Base-by-base conservation (phyloP, 2,797 vertebrate species). In the Borostomias antarcticus region DNA sequence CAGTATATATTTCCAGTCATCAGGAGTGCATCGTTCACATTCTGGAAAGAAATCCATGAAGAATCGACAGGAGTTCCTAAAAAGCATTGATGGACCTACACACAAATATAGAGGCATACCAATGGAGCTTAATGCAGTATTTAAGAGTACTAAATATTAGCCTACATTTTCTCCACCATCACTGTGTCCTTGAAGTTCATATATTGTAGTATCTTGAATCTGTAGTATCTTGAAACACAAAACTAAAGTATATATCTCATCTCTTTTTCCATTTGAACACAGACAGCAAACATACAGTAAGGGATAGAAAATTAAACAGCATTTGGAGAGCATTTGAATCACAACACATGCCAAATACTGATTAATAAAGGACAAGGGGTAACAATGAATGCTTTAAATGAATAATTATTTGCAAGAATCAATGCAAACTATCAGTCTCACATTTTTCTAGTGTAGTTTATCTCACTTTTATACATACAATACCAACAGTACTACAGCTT, bases 161-260 rank as follows among this genome's bases (percentile, higher is more conserved):
- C 40, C 40, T 45, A 45, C 40, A 45, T 45, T 45, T 45, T 45
- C 40, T 45, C 40, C 40, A 45, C 40, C 40, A 45, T 45, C 40
- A 45, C 40, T 45, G 40, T 45, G 40, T 45, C 40, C 40, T 45
- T 13, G 40, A 45, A 45, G 40, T 45, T 45, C 40, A 45, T 45
- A 45, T 45, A 45, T 45, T 45, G 40, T 45, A 5, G 40, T 45
- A 45, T 45, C 40, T 45, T 45, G 40, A 45, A 45, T 45, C 40
- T 45, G 40, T 45, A 45, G 40, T 45, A 45, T 45, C 40, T 45
- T 45, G 40, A 45, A 45, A 45, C 40, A 45, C 40, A 45, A 45
- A 45, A 45, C 40, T 45, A 45, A 45, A 45, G 40, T 45, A 45
- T 45, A 45, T 45, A 45, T 45, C 40, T 45, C 40, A 13, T 45